Base-by-base conservation (phyloP, 2,113 vertebrate genomes). In the Larimichthys crocea region DNA sequence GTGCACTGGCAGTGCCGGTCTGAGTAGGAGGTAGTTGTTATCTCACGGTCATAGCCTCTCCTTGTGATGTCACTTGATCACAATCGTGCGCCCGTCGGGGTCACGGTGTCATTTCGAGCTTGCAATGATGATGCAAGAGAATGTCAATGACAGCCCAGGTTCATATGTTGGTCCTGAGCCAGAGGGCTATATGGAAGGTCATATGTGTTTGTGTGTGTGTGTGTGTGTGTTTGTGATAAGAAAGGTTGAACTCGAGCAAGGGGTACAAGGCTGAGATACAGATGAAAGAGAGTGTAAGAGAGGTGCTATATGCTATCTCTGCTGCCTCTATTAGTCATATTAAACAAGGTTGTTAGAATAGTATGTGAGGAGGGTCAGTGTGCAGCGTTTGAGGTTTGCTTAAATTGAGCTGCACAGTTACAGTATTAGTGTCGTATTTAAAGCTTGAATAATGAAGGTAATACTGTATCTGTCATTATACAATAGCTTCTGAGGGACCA, bases 171-270 rank as follows among this genome's bases (percentile, higher is more conserved):
- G 71, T 61, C 62, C 35, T 29, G 10, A 61, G 80, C 80, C 72
- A 68, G 57, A 57, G 62, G 80, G 73, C 69, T 49, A 1, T 20
- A 44, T 55, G 53, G 73, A 84, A 82, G 84, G 71, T 85, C 85
- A 85, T 29, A 40, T 29, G 61, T 73, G 81, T 52, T 0, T 46
- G 20, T 63, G 48, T 55, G 57, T 56, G 42, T 73, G 81, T 50
- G 0, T 46, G 16, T 63, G 46, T 53, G 62, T 56, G 42, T 63
- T 52, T 55, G 62, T 56, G 42, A 81, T 74, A 42, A 66, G 71
- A 24, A 66, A 53, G 3, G 68, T 59, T 19, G 60, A 52, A 44
- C n/a, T 11, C 40, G 40, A 44, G 56, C 1, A 24, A 42, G 35
- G 22, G 4, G 42, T 24, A 24, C 61, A 71, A 48, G 10, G 20